phyloP scores from a whole-genome alignment of 2,888 invertebrate genomes.

The Mechanitis mazaeus region DNA sequence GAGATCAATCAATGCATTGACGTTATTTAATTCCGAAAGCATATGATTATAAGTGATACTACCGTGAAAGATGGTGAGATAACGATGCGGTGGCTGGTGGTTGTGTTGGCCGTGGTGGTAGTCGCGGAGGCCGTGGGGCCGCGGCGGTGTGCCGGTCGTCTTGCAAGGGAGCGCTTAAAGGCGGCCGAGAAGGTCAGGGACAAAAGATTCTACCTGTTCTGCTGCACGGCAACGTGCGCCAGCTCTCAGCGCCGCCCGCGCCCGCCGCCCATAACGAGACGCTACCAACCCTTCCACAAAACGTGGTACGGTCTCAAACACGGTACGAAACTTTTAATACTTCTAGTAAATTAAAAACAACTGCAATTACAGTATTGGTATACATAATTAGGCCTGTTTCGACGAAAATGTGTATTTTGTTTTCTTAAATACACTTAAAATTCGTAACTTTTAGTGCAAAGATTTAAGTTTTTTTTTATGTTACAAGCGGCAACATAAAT shows the following conservation, averaged over 20 bases:
- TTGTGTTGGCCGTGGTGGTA: slow-evolving; percentile 35
- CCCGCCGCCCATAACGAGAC: slow-evolving; percentile 43
- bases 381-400: not conserved
- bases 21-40: slow-evolving; percentile 1
- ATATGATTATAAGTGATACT: slow-evolving; percentile 4
- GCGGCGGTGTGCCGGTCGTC: slow-evolving; percentile 59
- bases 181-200: slow-evolving; percentile 69
- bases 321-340: slow-evolving; percentile 41
- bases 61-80: slow-evolving; percentile 20
- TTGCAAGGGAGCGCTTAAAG: slow-evolving; percentile 64
- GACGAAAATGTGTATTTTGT: not conserved
- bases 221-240: slow-evolving; percentile 57
- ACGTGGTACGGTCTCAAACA: slow-evolving; percentile 68
- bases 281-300: slow-evolving; percentile 65
- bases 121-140: slow-evolving; percentile 41
- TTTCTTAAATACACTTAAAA: not conserved
- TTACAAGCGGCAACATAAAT: not conserved
- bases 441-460: not conserved
- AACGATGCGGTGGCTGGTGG: slow-evolving; percentile 49
- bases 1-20: slow-evolving; percentile 18
- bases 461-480: not conserved
- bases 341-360: not conserved
- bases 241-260: slow-evolving; percentile 41
- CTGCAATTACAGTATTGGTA: not conserved
- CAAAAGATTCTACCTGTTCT: slow-evolving; percentile 60